These are phyloP conservation scores for Eptesicus fuscus DNA, from an alignment of 2,113 vertebrate genomes.

Conservation along the genomic window DNA sequence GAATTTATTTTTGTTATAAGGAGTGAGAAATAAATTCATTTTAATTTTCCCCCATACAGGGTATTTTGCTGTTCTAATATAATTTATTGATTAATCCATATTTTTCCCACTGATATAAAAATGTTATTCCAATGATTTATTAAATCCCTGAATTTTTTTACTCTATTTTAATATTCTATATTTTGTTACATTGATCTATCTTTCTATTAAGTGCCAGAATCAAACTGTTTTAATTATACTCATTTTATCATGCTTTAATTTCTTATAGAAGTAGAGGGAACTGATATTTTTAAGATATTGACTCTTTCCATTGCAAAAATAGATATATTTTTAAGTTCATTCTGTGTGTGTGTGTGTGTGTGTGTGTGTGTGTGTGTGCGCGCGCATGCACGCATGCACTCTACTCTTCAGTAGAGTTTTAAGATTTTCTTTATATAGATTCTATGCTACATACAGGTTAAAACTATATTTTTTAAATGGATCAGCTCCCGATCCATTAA, in stretches of 20 bases:
- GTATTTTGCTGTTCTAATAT: conserved; percentile 38
- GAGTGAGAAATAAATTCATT: conserved; percentile 44
- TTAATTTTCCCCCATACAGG: background rate
- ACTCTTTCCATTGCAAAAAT: background rate
- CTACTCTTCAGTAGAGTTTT: background rate
- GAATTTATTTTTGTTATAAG: conserved; percentile 20
- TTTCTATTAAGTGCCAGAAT: conserved; percentile 42
- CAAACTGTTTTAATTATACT: conserved; percentile 40
- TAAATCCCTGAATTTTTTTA: conserved; percentile 21
- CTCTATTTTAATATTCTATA: conserved; percentile 21
- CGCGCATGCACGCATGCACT: no score
- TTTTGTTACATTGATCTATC: conserved; percentile 47
- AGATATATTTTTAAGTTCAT: conserved; percentile 11
- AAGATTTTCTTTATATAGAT: conserved; percentile 31
- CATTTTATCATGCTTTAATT: conserved; percentile 43
- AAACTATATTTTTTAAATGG: background rate
- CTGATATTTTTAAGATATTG: conserved; percentile 33
- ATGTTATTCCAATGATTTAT: conserved; percentile 48
- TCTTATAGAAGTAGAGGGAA: background rate
- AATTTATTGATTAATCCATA: conserved; percentile 56
- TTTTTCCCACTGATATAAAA: conserved; percentile 30
- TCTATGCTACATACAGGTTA: background rate
- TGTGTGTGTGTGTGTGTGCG: no score
- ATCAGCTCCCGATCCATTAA: background rate
- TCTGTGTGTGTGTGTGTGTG: background rate